Evolutionary conservation across 2,113 vertebrate genomes (phyloP).

Genomic region (Solea senegalensis): DNA sequence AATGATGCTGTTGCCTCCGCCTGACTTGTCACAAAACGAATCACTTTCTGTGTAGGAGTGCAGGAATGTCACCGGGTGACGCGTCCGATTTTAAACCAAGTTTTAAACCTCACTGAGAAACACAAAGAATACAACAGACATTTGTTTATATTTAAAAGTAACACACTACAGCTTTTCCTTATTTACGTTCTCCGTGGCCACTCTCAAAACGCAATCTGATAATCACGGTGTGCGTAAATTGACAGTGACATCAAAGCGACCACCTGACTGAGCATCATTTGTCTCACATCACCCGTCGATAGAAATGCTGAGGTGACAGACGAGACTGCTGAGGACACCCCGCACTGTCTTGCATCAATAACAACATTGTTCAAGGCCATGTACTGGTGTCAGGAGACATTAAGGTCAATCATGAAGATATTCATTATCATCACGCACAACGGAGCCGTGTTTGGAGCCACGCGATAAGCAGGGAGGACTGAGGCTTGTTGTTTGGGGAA

Average conservation of each 20-base stretch:
- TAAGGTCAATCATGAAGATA: conserved; percentile 38
- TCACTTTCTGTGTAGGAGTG: no score
- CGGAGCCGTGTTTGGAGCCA: conserved; percentile 48
- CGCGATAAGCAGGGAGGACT: conserved; percentile 53
- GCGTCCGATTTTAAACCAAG: no score
- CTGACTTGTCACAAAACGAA: no score
- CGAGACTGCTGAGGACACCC: conserved; percentile 30
- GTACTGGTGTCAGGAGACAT: conserved; percentile 51
- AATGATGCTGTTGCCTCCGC: no score
- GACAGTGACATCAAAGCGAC: conserved; percentile 6
- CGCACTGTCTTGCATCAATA: conserved; percentile 40
- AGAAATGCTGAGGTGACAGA: conserved; percentile 38
- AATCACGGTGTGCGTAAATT: not conserved
- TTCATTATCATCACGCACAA: conserved; percentile 43
- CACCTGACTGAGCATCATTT: conserved; percentile 24
- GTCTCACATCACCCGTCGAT: conserved; percentile 28
- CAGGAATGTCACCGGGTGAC: no score
- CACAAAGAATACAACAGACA: no score
- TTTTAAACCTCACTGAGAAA: no score
- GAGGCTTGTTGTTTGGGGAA: conserved; percentile 42
- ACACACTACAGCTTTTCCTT: not conserved
- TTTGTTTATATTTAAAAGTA: no score
- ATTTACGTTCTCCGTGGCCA: conserved; percentile 3
- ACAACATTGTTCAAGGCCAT: conserved; percentile 18
- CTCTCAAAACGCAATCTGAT: conserved; percentile 3